Conservation (phyloP, 2,888 invertebrate species). For the Chloroclysta siterata region DNA sequence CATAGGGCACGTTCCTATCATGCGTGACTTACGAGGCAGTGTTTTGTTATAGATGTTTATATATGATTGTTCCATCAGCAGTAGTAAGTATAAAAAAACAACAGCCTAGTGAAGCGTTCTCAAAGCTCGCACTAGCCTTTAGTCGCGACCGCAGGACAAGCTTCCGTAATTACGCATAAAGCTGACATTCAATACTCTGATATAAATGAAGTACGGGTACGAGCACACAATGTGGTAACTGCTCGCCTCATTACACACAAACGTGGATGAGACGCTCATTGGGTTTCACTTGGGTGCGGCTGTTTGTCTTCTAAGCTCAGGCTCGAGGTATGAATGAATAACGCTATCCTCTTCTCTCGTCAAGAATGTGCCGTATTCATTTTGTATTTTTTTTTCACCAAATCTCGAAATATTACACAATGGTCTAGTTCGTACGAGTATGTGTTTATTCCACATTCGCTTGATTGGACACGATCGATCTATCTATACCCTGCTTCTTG, state of each 20-base stretch:
- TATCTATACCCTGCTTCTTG: no score
- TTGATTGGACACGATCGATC: no score
- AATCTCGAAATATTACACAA: background rate
- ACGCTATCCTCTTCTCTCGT: conserved; percentile 31
- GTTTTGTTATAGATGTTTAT: no score
- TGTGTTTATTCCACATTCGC: no score
- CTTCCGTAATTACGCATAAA: conserved; percentile 41
- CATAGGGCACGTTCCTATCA: no score
- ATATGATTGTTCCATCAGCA: no score
- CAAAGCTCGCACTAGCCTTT: conserved; percentile 11
- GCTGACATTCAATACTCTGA: conserved; percentile 39
- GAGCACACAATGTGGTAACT: conserved; percentile 51
- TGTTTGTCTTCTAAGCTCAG: conserved; percentile 50
- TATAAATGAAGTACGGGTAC: conserved; percentile 46
- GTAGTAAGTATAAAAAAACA: no score
- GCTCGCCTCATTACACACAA: conserved; percentile 55
- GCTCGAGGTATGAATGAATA: conserved; percentile 55
- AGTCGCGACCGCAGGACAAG: conserved; percentile 33
- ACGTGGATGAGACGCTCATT: conserved; percentile 56
- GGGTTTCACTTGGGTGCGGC: conserved; percentile 51
- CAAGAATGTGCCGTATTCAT: background rate
- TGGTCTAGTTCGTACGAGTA: no score
- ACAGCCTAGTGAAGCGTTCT: conserved; percentile 13
- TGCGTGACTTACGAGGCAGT: no score
- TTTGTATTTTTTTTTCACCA: background rate